Evolutionary conservation across 53 echinoderm and acorn worm species (phyloP).

Genomic region (Paelopatides confundens): DNA sequence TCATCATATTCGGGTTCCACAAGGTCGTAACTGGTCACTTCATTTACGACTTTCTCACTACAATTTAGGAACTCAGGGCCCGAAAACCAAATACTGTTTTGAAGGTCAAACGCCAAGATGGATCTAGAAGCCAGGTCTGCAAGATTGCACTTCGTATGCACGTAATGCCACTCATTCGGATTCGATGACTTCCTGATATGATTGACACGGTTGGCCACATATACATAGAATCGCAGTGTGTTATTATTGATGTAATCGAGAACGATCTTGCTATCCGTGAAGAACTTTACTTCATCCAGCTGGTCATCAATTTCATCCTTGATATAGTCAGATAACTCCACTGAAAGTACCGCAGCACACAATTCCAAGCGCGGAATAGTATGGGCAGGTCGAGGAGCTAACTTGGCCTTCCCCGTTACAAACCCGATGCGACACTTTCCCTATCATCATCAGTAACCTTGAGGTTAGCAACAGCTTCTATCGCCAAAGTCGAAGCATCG

Average conservation of each 20-base stretch:
- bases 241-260: conserved; percentile 64
- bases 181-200: conserved; percentile 30
- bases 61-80: conserved; percentile 16
- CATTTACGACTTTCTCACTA: too few species aligned
- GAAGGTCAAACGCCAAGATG: neutral
- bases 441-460: neutral
- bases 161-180: conserved; percentile 48
- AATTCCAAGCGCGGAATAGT: conserved; percentile 68
- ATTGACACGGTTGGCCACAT: conserved; percentile 65
- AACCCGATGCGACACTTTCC: neutral
- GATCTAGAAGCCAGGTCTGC: conserved; percentile 55
- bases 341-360: conserved; percentile 64
- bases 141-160: neutral
- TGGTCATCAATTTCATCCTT: conserved; percentile 10
- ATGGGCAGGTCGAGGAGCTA: conserved; percentile 51
- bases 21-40: too few species aligned
- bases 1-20: too few species aligned
- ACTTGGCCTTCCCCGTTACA: conserved; percentile 58
- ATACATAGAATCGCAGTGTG: conserved; percentile 62
- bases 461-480: conserved; percentile 66
- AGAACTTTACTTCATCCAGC: conserved; percentile 12
- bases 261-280: conserved; percentile 52
- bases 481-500: conserved; percentile 55
- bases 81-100: conserved; percentile 31
- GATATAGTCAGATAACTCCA: conserved; percentile 13